Evolutionary conservation across 1,140 invertebrate species (phyloP), one percentile per base, ranked within the genome.

Genomic region (Marisa cornuarietis): DNA sequence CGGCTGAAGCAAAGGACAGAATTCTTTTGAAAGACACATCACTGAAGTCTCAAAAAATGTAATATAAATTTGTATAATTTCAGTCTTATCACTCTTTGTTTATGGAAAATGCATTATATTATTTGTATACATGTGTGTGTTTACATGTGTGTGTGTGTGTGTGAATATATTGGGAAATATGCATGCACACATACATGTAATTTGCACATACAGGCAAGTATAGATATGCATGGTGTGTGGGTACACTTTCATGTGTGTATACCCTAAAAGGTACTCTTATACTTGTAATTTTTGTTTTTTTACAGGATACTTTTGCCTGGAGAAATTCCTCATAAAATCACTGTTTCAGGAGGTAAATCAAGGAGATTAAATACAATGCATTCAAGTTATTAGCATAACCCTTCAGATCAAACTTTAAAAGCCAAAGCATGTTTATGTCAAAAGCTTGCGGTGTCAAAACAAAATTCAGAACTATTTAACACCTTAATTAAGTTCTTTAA

Each of bases 281-380:
- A 49, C 18, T 22, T 42, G 51, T 54, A n/a, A 16, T 61, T 22
- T 69, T 20, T 52, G 52, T 52, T 22, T 54, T 22, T 58, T 75
- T 75, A n/a, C 65, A 76, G 78, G 20, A 72, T 58, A 54, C 69
- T 58, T 18, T 26, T 73, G 22, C 76, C 71, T 31, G 80, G 76
- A n/a, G 76, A 73, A 75, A 42, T 72, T 14, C 71, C 77, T 52
- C 73, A 75, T 69, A 81, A 72, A 66, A 65, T 78, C 11, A 72
- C 62, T 42, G 58, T 76, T 26, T 78, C 80, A 8, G 80, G 80
- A 68, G 80, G 80, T 81, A 78, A 26, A 24, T n/a, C 16, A 22
- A 18, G 6, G 31, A 42, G 3, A 42, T 42, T 42, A 6, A 42
- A 1, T 42, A 42, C 31, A 42, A 42, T 42, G 1, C 31, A 42